Evolutionary conservation across 1,140 invertebrate species (phyloP).

Genomic region (Macrobrachium rosenbergii): DNA sequence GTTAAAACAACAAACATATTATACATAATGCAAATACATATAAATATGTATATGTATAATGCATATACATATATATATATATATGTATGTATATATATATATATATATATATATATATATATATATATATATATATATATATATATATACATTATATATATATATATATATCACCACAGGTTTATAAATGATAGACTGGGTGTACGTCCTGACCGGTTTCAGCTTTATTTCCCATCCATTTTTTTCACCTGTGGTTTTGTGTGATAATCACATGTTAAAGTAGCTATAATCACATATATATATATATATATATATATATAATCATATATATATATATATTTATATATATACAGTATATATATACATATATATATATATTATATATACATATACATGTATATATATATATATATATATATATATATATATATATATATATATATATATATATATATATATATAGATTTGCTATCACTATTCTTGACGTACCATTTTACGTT

Average conservation of each 20-base stretch:
- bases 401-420: background rate
- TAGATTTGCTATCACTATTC: background rate
- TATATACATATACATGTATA: too few species aligned
- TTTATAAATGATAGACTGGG: too few species aligned
- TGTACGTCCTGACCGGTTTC: too few species aligned
- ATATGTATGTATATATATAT: background rate
- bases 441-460: background rate
- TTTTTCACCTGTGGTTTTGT: too few species aligned
- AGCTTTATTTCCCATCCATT: too few species aligned
- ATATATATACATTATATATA: background rate
- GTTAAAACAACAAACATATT: background rate
- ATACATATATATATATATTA: background rate
- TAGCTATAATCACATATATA: too few species aligned
- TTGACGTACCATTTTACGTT: background rate
- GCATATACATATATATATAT: slow-evolving; percentile 8
- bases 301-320: background rate
- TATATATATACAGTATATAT: slow-evolving; percentile 18
- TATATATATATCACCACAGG: background rate
- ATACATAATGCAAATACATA: background rate
- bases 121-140: too few species aligned
- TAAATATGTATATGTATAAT: slow-evolving; percentile 4
- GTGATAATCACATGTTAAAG: too few species aligned
- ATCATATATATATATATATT: slow-evolving; percentile 4
- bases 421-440: background rate
- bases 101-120: background rate